Percentiles rank a stretch among this genome's conserved stretches.
Conservation (phyloP, 2,888 invertebrate genomes). For the Ethmia dodecea region DNA sequence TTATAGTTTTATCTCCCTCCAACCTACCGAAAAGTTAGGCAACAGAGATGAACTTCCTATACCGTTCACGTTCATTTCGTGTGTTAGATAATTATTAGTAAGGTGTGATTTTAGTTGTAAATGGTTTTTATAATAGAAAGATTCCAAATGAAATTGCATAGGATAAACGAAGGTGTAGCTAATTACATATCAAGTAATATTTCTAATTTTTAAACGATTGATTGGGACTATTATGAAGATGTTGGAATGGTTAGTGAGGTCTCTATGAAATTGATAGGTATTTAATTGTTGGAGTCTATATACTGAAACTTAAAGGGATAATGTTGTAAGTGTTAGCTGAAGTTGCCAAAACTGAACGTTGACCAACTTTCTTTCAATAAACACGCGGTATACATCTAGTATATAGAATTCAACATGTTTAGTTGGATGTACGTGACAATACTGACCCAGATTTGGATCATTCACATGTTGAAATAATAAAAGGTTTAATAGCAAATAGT, state of each 20-base stretch:
- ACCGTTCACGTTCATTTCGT: constrained; percentile 22
- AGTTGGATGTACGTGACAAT: constrained; percentile 66
- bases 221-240: constrained; percentile 11
- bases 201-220: constrained; percentile 52
- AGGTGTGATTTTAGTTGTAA: constrained; percentile 68
- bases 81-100: constrained; percentile 59
- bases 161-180: constrained; percentile 58
- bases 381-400: no score
- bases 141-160: constrained; percentile 65
- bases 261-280: constrained; percentile 31
- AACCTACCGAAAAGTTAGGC: constrained; percentile 5
- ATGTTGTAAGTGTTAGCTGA: no score
- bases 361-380: no score
- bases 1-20: constrained; percentile 19
- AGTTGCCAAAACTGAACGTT: no score
- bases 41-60: constrained; percentile 10
- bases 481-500: constrained; percentile 70
- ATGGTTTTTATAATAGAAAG: constrained; percentile 66
- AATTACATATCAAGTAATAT: constrained; percentile 73
- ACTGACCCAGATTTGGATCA: constrained; percentile 52
- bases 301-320: no score
- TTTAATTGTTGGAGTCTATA: no score
- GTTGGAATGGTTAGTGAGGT: constrained; percentile 34
- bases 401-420: no score
- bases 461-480: constrained; percentile 61